Evolutionary conservation across 1,140 invertebrate genomes (phyloP).

Genomic region (Aethina tumida): DNA sequence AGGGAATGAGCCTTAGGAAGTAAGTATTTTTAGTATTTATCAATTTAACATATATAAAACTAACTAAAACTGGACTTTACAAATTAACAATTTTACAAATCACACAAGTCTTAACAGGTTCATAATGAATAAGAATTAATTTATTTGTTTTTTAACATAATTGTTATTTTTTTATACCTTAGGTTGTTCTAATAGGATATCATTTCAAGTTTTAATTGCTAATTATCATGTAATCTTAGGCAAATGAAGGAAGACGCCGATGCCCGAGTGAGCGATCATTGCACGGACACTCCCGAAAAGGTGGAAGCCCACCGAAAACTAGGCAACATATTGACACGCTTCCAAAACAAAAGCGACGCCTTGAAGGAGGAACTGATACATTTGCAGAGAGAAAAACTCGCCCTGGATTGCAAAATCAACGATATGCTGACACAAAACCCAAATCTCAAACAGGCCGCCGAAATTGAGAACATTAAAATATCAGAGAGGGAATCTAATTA

Average conservation of each 20-base stretch:
- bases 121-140: too few species aligned
- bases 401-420: slow-evolving; percentile 24
- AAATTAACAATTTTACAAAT: neutral
- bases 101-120: slow-evolving; percentile 1
- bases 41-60: slow-evolving; percentile 35
- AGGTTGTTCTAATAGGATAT: too few species aligned
- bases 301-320: slow-evolving; percentile 37
- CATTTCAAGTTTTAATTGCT: slow-evolving; percentile 3
- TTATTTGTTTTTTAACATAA: too few species aligned
- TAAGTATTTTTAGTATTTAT: slow-evolving; percentile 21
- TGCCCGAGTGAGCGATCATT: slow-evolving; percentile 36
- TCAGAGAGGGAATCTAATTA: slow-evolving; percentile 6
- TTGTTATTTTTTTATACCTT: too few species aligned
- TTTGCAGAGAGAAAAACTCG: slow-evolving; percentile 5
- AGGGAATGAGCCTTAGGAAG: neutral
- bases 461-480: slow-evolving; percentile 14
- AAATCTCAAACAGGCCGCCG: slow-evolving; percentile 10
- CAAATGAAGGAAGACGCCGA: slow-evolving; percentile 39
- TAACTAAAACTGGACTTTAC: slow-evolving; percentile 32
- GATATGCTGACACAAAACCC: slow-evolving; percentile 30
- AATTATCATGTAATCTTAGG: slow-evolving; percentile 19
- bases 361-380: slow-evolving; percentile 33
- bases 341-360: slow-evolving; percentile 37
- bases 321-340: slow-evolving; percentile 37
- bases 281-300: slow-evolving; percentile 31